phyloP scores from a whole-genome alignment of 2,113 vertebrate species.

The Megaleporinus macrocephalus region DNA sequence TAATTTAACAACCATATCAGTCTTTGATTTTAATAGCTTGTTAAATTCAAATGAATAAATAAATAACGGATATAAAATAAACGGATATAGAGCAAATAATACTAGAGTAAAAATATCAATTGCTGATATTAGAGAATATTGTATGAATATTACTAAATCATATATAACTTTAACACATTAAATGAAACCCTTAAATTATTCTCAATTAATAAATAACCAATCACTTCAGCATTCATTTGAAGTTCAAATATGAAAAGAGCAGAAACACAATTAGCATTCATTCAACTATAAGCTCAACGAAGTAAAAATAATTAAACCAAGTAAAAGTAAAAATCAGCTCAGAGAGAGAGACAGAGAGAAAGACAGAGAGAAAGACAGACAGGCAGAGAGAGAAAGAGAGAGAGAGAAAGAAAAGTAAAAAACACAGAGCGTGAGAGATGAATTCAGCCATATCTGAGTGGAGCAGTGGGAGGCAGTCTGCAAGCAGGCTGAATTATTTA shows the following conservation, averaged over 20 bases:
- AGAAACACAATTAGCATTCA: neutral
- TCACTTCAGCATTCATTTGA: neutral
- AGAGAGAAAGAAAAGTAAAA: neutral
- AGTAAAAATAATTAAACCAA: neutral
- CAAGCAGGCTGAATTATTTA: constrained; percentile 52
- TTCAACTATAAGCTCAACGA: neutral
- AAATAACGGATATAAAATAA: neutral
- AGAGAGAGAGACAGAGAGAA: neutral
- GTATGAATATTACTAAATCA: too few species aligned
- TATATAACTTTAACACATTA: too few species aligned
- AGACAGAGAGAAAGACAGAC: neutral
- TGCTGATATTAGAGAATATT: too few species aligned
- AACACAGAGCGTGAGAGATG: neutral
- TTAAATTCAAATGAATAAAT: too few species aligned
- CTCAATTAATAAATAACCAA: too few species aligned
- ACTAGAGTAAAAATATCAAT: neutral
- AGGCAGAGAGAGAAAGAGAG: neutral
- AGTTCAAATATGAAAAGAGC: neutral
- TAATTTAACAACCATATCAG: neutral
- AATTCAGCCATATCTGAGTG: constrained; percentile 13
- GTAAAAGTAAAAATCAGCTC: neutral
- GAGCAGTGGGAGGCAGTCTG: constrained; percentile 5
- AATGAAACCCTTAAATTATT: neutral
- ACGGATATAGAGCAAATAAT: neutral
- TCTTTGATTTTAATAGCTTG: neutral